Percentiles rank a stretch among this genome's conserved stretches.
Evolutionary conservation across 2,797 vertebrate genomes (phyloP).

Genomic region (Poeciliopsis presidionis): DNA sequence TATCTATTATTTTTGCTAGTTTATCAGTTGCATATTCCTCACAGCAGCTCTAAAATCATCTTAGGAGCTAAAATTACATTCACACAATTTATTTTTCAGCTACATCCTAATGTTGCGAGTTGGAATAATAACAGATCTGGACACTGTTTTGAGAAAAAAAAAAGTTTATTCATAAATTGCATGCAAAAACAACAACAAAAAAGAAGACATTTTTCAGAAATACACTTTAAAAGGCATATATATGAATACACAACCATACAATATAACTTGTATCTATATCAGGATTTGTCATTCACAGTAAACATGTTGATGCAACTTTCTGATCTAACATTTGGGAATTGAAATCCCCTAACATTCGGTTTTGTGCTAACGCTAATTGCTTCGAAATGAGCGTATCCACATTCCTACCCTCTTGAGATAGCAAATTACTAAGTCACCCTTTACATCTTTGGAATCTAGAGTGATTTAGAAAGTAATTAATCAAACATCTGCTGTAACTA

Average conservation of each 20-base stretch:
- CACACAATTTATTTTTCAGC: not conserved
- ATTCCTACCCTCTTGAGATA: conserved; percentile 23
- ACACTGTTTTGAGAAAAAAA: conserved; percentile 37
- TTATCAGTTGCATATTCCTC: not conserved
- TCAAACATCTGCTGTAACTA: conserved; percentile 59
- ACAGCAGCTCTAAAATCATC: conserved; percentile 12
- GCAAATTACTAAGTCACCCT: conserved; percentile 36
- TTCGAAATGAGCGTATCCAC: conserved; percentile 41
- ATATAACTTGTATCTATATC: conserved; percentile 43
- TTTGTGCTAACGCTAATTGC: conserved; percentile 45
- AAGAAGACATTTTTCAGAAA: conserved; percentile 55
- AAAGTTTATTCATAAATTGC: conserved; percentile 73
- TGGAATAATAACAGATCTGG: conserved; percentile 43
- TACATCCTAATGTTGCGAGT: not conserved
- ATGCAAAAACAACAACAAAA: conserved; percentile 67
- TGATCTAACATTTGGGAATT: conserved; percentile 50
- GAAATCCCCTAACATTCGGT: conserved; percentile 18
- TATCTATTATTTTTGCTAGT: not conserved
- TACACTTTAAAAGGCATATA: conserved; percentile 58
- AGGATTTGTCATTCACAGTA: conserved; percentile 69
- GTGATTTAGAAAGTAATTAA: conserved; percentile 59
- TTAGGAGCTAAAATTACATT: not conserved
- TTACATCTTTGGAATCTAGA: conserved; percentile 57
- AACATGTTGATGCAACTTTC: conserved; percentile 52
- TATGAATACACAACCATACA: conserved; percentile 57